A percentile compares a stretch with the other conserved stretches of the same genome.
These are phyloP conservation scores for Aspidiotus destructor DNA, from an alignment of 2,888 invertebrate genomes.

Conservation along the genomic window DNA sequence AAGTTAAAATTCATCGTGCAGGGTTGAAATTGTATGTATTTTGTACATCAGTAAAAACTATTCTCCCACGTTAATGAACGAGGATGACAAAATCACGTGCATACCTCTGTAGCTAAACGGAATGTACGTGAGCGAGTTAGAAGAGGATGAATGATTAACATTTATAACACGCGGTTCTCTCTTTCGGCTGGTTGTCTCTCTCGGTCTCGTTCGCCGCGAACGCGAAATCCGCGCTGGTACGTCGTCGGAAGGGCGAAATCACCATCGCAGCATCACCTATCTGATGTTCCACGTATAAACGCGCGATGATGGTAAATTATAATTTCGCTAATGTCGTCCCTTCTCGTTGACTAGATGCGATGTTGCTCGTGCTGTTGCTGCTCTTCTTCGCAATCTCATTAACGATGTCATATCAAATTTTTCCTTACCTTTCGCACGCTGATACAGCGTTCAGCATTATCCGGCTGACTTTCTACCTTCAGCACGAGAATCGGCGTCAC, in stretches of 20 bases:
- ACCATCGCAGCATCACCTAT: not conserved
- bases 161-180: not conserved
- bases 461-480: not conserved
- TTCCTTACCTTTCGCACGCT: not conserved
- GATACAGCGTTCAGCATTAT: not conserved
- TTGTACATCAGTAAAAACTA: no score
- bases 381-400: slow-evolving; percentile 7
- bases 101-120: no score
- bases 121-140: no score
- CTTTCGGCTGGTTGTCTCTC: not conserved
- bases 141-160: no score
- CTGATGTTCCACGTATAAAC: not conserved
- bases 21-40: no score
- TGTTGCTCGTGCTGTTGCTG: not conserved
- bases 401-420: slow-evolving; percentile 16
- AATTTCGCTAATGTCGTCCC: slow-evolving; percentile 11
- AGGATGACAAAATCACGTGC: no score
- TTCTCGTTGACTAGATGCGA: not conserved
- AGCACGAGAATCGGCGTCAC: not conserved
- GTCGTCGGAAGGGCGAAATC: not conserved
- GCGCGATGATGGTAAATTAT: slow-evolving; percentile 1
- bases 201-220: not conserved
- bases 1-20: no score
- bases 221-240: not conserved
- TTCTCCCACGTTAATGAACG: no score